A percentile compares a stretch with the other conserved stretches of the same genome.
phyloP scores from a whole-genome alignment of 2,888 invertebrate genomes.

The Cosmopolites sordidus region DNA sequence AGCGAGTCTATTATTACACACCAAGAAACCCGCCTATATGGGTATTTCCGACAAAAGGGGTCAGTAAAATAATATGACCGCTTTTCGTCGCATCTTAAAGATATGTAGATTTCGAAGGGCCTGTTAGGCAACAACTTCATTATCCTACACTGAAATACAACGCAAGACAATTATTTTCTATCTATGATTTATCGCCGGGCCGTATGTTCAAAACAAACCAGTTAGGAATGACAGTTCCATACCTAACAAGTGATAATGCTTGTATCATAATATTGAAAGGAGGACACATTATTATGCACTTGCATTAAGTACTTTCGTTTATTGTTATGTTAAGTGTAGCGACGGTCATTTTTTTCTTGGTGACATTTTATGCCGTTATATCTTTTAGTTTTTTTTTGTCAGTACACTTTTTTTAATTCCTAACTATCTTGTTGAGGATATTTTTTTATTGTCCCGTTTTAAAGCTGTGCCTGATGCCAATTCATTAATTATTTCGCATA shows the following conservation, averaged over 20 bases:
- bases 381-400: too few relatives aligned
- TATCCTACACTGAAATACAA: slow-evolving; percentile 14
- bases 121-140: slow-evolving; percentile 19
- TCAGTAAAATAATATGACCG: neutral
- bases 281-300: slow-evolving; percentile 25
- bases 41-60: neutral
- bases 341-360: too few relatives aligned
- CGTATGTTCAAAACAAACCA: slow-evolving; percentile 22
- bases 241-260: slow-evolving; percentile 20
- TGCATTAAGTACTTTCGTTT: slow-evolving; percentile 14
- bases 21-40: neutral
- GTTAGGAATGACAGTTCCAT: slow-evolving; percentile 14
- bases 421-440: too few relatives aligned
- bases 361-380: too few relatives aligned
- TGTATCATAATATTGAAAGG: slow-evolving; percentile 24
- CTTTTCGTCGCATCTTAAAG: slow-evolving; percentile 7
- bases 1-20: neutral
- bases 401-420: too few relatives aligned
- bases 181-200: slow-evolving; percentile 19
- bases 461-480: too few relatives aligned
- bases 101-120: slow-evolving; percentile 7
- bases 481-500: too few relatives aligned
- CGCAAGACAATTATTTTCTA: slow-evolving; percentile 17
- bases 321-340: slow-evolving; percentile 20
- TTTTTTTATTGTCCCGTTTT: too few relatives aligned